Evolutionary conservation across 1,140 invertebrate species (phyloP).

Genomic region (Patella vulgata): DNA sequence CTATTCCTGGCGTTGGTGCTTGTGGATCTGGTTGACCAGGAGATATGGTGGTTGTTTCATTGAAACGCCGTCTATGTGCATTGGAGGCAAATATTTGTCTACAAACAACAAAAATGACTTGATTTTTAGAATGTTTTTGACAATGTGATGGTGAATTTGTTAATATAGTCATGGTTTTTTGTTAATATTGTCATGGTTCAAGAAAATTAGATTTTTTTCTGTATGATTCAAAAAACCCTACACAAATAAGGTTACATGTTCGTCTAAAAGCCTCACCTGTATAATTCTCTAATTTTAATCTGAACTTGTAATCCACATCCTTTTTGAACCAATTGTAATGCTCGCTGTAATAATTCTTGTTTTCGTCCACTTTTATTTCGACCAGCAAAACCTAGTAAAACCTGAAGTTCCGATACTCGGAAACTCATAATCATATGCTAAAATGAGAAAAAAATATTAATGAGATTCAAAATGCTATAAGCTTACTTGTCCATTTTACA

Average conservation of each 20-base stretch:
- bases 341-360: conserved; percentile 83
- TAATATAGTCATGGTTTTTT: too few relatives aligned
- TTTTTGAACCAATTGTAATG: conserved; percentile 78
- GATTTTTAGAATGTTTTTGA: conserved; percentile 5
- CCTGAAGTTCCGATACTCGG: conserved; percentile 84
- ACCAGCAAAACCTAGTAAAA: conserved; percentile 85
- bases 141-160: conserved; percentile 13
- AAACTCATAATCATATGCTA: conserved; percentile 82
- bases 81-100: too few relatives aligned
- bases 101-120: background rate
- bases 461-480: too few relatives aligned
- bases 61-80: too few relatives aligned
- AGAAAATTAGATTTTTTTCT: too few relatives aligned
- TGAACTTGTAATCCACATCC: conserved; percentile 77
- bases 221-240: too few relatives aligned
- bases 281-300: conserved; percentile 85
- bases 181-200: too few relatives aligned
- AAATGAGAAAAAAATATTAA: conserved; percentile 43
- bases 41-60: too few relatives aligned
- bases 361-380: conserved; percentile 88
- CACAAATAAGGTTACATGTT: conserved; percentile 3
- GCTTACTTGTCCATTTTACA: too few relatives aligned
- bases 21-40: too few relatives aligned
- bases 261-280: conserved; percentile 54
- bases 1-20: too few relatives aligned